A percentile compares a stretch with the other conserved stretches of the same genome.
Evolutionary conservation across 2,888 invertebrate genomes (phyloP).

Genomic region (Cephus pygmeus): DNA sequence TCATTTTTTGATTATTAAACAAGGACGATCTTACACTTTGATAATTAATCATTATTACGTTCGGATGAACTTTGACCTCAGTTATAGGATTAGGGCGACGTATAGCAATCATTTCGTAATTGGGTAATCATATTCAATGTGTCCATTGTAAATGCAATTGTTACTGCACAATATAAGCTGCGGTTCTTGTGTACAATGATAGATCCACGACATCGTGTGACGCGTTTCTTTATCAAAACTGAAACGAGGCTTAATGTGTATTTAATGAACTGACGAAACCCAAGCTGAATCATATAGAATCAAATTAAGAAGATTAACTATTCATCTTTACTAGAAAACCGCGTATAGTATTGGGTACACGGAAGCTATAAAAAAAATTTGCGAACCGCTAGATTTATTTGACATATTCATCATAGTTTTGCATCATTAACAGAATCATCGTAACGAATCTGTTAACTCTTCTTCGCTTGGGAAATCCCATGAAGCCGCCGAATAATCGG

Average conservation of each 20-base stretch:
- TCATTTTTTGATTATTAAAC: background rate
- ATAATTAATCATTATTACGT: background rate
- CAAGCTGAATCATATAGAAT: background rate
- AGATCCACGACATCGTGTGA: background rate
- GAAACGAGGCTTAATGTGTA: background rate
- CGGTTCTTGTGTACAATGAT: background rate
- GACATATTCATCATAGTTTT: background rate
- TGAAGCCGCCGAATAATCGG: background rate
- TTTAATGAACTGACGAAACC: background rate
- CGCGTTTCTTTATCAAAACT: background rate
- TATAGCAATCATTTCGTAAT: background rate
- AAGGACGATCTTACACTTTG: background rate
- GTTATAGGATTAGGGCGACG: background rate
- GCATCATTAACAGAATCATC: background rate
- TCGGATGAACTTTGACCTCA: background rate
- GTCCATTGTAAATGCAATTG: background rate
- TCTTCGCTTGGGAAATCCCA: background rate
- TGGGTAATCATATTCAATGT: background rate
- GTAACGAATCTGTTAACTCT: background rate
- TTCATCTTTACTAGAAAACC: background rate
- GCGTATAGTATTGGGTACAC: background rate
- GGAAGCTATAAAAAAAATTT: background rate
- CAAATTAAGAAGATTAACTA: background rate
- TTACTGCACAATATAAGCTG: background rate
- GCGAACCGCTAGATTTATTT: background rate